Conservation (phyloP, 2,113 vertebrate species). For the Elephas maximus region DNA sequence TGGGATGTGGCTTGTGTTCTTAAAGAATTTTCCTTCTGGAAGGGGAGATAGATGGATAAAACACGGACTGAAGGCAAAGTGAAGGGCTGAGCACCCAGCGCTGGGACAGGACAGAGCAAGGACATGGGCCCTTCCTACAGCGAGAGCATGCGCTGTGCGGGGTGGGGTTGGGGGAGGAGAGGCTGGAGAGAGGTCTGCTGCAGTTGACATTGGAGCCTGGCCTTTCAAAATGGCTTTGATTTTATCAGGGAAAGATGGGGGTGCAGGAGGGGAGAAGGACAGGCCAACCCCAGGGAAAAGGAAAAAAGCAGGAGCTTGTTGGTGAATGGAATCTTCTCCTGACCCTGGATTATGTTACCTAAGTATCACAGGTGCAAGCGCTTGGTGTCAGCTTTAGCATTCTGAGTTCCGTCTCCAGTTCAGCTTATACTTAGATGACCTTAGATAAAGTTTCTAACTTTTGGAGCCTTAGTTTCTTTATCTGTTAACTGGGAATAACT, state of each 20-base stretch:
- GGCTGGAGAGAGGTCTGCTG: background rate
- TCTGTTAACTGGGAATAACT: background rate
- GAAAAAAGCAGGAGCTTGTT: background rate
- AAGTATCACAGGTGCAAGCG: too few relatives aligned
- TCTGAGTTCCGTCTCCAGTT: fast-evolving
- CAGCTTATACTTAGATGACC: fast-evolving
- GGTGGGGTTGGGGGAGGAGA: background rate
- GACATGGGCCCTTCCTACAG: fast-evolving
- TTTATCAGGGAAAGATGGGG: background rate
- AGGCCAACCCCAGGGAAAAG: background rate
- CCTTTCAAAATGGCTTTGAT: too few relatives aligned
- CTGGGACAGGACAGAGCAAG: background rate
- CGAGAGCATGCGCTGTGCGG: fast-evolving
- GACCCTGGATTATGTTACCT: background rate
- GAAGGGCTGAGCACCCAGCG: background rate
- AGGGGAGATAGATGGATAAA: fast-evolving
- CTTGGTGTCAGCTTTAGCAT: too few relatives aligned
- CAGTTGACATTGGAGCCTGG: fast-evolving
- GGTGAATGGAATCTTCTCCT: background rate
- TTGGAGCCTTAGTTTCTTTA: background rate
- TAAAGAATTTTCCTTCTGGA: background rate
- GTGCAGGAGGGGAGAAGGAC: background rate
- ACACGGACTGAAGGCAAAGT: fast-evolving
- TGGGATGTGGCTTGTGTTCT: background rate
- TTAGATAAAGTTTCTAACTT: too few relatives aligned